Base-by-base conservation (phyloP, 2,888 invertebrate species). In the Torymus aiolomorphi region DNA sequence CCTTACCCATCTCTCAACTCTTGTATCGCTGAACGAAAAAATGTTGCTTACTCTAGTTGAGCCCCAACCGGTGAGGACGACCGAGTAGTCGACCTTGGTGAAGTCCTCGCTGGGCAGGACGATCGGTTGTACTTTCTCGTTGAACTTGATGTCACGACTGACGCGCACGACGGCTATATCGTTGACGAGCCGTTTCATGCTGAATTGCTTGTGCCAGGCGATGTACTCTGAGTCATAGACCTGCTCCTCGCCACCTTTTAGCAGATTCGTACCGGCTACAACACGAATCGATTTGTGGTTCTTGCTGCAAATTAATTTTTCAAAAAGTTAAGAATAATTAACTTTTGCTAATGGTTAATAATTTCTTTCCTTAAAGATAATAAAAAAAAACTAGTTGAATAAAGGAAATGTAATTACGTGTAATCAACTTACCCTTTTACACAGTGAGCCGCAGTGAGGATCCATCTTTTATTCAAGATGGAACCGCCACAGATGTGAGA, bases 51-150 rank as follows among this genome's bases (percentile, higher is more conserved):
- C 88, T 78, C 0, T 49, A 2, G 79, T 79, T 24, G 79, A 83
- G 77, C 88, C 88, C 88, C 88, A 89, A 76, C 89, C 89, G 16
- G 85, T 83, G 14, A 88, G 78, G 1, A 76, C 54, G 4, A 83
- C 87, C 2, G 70, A 0, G 12, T 84, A 56, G 12, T 84, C 83
- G 81, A 86, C 84, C 0, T 80, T 75, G 2, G 61, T 73, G 20
- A 82, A 63, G 49, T 84, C 83, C 3, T 82, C 72, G 13, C 11
- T 42, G 2, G 85, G 84, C 16, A 88, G 72, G 24, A 18, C 8
- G 52, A 88, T 84, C 0, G 86, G 82, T 24, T 86, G 78, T 8
- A 89, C 84, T 49, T 83, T 82, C 0, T 82, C 79, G n/a, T 63
- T 84, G 62, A 84, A 87, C 0, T 62, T 73, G 12, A 89, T 84